Conservation (phyloP, 2,888 invertebrate species). For the Keiferia lycopersicella region DNA sequence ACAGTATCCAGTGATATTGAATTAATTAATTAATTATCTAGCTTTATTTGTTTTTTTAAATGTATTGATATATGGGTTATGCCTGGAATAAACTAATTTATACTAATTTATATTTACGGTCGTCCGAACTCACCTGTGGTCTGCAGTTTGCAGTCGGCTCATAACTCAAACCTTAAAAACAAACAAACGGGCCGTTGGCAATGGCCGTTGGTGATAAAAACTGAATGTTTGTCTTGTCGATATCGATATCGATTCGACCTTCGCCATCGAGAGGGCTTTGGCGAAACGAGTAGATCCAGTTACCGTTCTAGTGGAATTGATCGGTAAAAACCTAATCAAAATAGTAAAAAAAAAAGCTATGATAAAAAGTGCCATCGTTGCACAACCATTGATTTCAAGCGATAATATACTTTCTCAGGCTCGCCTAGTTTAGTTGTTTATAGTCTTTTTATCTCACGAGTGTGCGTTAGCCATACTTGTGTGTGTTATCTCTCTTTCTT, state of each 20-base stretch:
- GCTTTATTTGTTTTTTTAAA: too few species aligned
- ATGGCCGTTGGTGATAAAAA: constrained; percentile 28
- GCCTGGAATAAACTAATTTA: too few species aligned
- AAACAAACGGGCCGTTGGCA: constrained; percentile 20
- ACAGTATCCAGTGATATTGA: too few species aligned
- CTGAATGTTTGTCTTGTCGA: constrained; percentile 31
- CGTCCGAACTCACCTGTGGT: too few species aligned
- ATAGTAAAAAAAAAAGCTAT: too few species aligned
- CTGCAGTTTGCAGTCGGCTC: not conserved
- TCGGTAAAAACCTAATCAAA: not conserved
- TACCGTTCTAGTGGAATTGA: constrained; percentile 19
- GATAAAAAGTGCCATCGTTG: constrained; percentile 13
- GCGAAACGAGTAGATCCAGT: constrained; percentile 19
- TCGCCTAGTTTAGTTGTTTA: too few species aligned
- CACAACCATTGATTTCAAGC: constrained; percentile 16
- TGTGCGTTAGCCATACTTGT: too few species aligned
- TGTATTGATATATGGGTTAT: too few species aligned
- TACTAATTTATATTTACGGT: too few species aligned
- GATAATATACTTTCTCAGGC: not conserved
- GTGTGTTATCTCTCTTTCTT: too few species aligned
- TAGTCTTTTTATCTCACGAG: too few species aligned
- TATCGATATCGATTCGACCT: constrained; percentile 29
- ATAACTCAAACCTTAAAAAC: not conserved
- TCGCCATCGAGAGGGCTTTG: constrained; percentile 27
- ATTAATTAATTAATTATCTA: too few species aligned